Evolutionary conservation across 2,888 invertebrate species (phyloP).

Genomic region (Eugnorisma glareosa): DNA sequence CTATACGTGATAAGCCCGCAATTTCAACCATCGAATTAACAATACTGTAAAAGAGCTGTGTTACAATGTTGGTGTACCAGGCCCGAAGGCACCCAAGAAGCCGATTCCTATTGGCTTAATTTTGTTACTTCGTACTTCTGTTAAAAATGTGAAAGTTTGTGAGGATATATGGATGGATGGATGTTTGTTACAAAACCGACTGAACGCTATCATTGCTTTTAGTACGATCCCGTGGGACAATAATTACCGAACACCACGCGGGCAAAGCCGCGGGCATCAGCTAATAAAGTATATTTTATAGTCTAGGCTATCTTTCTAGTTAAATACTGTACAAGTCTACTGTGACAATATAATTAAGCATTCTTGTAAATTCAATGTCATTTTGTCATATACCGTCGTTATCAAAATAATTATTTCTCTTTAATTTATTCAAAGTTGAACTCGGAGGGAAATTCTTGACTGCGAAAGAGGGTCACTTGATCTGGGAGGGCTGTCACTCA

Average conservation of each 20-base stretch:
- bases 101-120: too few species aligned
- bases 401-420: constrained; percentile 52
- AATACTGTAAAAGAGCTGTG: too few species aligned
- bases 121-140: too few species aligned
- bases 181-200: too few species aligned
- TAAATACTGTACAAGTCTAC: neutral
- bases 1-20: too few species aligned
- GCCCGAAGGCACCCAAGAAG: too few species aligned
- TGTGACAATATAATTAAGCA: neutral
- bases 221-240: neutral
- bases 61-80: too few species aligned
- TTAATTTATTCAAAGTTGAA: constrained; percentile 61
- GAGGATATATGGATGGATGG: too few species aligned
- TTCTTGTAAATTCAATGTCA: constrained; percentile 34
- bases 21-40: too few species aligned
- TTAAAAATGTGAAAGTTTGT: too few species aligned
- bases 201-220: neutral
- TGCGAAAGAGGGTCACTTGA: constrained; percentile 60
- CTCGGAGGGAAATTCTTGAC: constrained; percentile 51
- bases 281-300: neutral
- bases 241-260: too few species aligned
- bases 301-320: neutral
- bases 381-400: constrained; percentile 44
- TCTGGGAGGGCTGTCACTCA: constrained; percentile 62
- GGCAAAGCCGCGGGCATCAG: neutral